Evolutionary conservation across 1,140 invertebrate genomes (phyloP), one percentile per base, ranked within the genome.

Genomic region (Aleiodes sp.): DNA sequence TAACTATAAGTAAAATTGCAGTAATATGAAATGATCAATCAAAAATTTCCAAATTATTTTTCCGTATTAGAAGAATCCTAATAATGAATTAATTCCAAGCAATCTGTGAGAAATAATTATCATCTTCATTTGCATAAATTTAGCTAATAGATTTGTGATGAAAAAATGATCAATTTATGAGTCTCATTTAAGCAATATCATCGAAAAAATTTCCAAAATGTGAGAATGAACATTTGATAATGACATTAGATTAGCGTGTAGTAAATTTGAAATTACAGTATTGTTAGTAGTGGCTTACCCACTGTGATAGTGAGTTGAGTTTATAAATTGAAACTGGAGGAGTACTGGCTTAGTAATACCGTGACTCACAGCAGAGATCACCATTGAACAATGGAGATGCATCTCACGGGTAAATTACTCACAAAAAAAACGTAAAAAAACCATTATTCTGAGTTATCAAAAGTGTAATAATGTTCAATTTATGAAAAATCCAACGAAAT

Each of bases 261-360:
- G 57, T 52, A 65, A 65, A 70, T 74, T 39, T 70, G 73, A 76
- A 76, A 77, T 76, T 72, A 70, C 70, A 73, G 70, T 73, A 61
- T 62, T 72, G 71, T 73, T 73, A 66, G 70, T 67, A 61, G 74
- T 72, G 26, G 63, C 71, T 35, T 62, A 61, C 61, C 46, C 59
- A 65, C 46, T 31, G 33, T 46, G 16, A 57, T 59, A 73, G 78
- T 75, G 73, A 79, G 76, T 74, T 80, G 80, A 85, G 82, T 76
- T 79, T 73, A 76, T 83, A 84, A 84, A 84, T 86, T 84, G 82
- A 79, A 70, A 57, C 66, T 37, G 64, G 46, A 69, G 21, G 68
- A 70, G 72, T 71, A 71, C 63, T 56, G 60, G 43, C 68, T 73
- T 70, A 70, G 68, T 31, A 52, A 33, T 56, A 31, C 61, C 21